These are phyloP conservation scores for Drosophila insularis DNA, from an alignment of 1,140 invertebrate genomes.

Conservation along the genomic window DNA sequence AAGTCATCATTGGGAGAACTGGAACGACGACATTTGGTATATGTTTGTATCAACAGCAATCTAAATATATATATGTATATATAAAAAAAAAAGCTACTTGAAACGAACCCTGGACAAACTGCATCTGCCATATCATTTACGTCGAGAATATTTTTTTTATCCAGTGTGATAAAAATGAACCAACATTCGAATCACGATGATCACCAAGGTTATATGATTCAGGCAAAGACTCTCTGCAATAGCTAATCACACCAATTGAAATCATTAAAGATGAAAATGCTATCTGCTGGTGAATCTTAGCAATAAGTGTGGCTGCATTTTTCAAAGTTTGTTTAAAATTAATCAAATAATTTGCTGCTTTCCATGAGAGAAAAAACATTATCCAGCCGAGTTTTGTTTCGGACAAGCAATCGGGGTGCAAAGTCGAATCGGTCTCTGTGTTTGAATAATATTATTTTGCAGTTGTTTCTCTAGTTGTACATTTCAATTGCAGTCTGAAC, in stretches of 20 bases:
- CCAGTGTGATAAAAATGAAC: too few species aligned
- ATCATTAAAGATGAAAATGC: too few species aligned
- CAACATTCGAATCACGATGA: too few species aligned
- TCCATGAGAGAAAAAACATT: neutral
- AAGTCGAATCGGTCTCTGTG: constrained; percentile 3
- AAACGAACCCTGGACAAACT: neutral
- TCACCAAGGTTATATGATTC: too few species aligned
- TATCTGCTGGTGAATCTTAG: too few species aligned
- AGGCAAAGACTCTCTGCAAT: too few species aligned
- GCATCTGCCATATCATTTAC: neutral
- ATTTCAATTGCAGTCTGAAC: constrained; percentile 15
- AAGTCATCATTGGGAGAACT: constrained; percentile 64
- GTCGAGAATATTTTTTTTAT: neutral
- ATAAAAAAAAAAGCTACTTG: constrained; percentile 27
- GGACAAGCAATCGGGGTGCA: neutral
- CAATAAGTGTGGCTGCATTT: neutral
- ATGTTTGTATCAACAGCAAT: constrained; percentile 16
- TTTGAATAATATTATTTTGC: constrained; percentile 5
- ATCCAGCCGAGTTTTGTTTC: constrained; percentile 34
- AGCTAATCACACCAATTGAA: too few species aligned
- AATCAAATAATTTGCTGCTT: too few species aligned
- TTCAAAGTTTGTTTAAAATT: neutral
- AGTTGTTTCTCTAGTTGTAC: constrained; percentile 8
- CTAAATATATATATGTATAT: too few species aligned
- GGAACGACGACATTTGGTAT: constrained; percentile 56